A percentile compares a stretch with the other conserved stretches of the same genome.
These are phyloP conservation scores for Vollenhovia emeryi DNA, from an alignment of 1,140 invertebrate genomes.

Conservation along the genomic window DNA sequence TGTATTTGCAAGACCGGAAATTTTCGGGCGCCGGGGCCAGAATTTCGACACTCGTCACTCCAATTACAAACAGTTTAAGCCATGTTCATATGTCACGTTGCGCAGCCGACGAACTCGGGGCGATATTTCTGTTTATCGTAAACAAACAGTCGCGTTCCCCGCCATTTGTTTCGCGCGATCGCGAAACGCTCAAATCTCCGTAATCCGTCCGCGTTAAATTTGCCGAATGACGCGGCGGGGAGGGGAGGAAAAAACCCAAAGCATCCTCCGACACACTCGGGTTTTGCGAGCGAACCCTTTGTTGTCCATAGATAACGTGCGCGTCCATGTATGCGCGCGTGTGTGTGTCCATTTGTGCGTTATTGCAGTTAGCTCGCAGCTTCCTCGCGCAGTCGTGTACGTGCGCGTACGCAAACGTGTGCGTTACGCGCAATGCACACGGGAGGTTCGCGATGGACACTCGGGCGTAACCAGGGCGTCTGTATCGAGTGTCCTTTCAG, in stretches of 20 bases:
- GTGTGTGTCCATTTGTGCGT: background rate
- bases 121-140: slow-evolving; percentile 60
- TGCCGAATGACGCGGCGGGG: slow-evolving; percentile 34
- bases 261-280: slow-evolving; percentile 44
- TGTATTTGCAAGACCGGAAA: slow-evolving; percentile 41
- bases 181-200: slow-evolving; percentile 57
- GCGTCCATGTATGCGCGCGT: background rate
- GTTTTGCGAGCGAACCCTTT: slow-evolving; percentile 23
- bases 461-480: background rate
- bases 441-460: slow-evolving; percentile 10
- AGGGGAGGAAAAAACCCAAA: background rate
- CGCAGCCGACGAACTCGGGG: slow-evolving; percentile 32
- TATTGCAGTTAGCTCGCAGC: slow-evolving; percentile 31
- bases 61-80: slow-evolving; percentile 61
- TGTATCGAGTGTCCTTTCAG: slow-evolving; percentile 20
- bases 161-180: slow-evolving; percentile 51
- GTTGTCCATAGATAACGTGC: slow-evolving; percentile 23
- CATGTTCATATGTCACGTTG: slow-evolving; percentile 38
- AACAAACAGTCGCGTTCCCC: slow-evolving; percentile 45
- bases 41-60: slow-evolving; percentile 57
- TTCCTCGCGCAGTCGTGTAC: background rate
- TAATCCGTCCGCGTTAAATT: slow-evolving; percentile 57
- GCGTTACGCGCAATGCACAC: background rate
- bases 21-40: slow-evolving; percentile 19
- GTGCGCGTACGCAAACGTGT: background rate